Evolutionary conservation across 2,888 invertebrate genomes (phyloP).

Genomic region (Tenthredo livida): DNA sequence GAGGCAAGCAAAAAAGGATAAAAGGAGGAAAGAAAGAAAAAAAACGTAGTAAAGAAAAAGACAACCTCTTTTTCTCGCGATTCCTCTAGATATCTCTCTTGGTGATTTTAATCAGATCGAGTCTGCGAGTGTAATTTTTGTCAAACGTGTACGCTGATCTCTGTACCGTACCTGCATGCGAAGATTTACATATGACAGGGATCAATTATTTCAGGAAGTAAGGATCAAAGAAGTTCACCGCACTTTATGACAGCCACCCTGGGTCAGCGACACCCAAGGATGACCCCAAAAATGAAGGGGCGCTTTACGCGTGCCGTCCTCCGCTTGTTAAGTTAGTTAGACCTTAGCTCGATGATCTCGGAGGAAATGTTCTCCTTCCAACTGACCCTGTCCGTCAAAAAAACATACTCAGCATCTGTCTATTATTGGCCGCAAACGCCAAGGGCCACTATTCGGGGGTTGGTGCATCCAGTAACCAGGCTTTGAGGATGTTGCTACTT

Average conservation of each 20-base stretch:
- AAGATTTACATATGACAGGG: constrained; percentile 7
- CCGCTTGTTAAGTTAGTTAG: constrained; percentile 58
- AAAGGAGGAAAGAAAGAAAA: not conserved
- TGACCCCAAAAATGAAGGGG: constrained; percentile 59
- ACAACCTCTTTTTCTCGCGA: not conserved
- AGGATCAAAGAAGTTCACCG: constrained; percentile 41
- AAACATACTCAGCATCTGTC: constrained; percentile 60
- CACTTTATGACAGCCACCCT: constrained; percentile 21
- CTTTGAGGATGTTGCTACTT: constrained; percentile 57
- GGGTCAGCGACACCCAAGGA: constrained; percentile 37
- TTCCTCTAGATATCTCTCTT: not conserved
- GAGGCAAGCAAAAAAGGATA: not conserved
- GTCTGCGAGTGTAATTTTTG: not conserved
- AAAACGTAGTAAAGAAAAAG: not conserved
- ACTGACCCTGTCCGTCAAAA: constrained; percentile 67
- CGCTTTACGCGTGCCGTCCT: constrained; percentile 52
- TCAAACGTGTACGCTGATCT: not conserved
- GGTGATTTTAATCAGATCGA: constrained; percentile 1
- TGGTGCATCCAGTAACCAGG: constrained; percentile 40
- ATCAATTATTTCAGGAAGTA: constrained; percentile 39
- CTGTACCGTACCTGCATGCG: not conserved
- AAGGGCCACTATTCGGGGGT: constrained; percentile 51
- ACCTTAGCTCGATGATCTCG: constrained; percentile 29
- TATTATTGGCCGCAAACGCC: constrained; percentile 62
- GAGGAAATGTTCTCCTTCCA: constrained; percentile 58